Evolutionary conservation across 2,797 vertebrate species (phyloP).

Genomic region (Molossus alvarezi): DNA sequence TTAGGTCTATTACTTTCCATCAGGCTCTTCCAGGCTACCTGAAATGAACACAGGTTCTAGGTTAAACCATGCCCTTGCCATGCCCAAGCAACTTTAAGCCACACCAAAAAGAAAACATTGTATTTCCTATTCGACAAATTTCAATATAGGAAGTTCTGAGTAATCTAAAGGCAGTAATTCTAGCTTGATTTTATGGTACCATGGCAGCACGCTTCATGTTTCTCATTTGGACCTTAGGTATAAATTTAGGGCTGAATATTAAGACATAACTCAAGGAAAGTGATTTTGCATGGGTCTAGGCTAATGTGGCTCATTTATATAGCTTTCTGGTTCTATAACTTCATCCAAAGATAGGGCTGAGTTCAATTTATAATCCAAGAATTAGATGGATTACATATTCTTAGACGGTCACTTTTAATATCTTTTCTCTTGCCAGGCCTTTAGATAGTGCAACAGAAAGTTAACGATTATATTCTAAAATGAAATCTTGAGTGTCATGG

Average conservation of each 20-base stretch:
- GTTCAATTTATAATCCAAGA: conserved; percentile 62
- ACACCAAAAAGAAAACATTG: background rate
- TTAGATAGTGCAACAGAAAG: conserved; percentile 50
- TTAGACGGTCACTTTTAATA: conserved; percentile 64
- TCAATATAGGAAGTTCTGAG: background rate
- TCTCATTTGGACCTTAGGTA: conserved; percentile 57
- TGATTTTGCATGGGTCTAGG: conserved; percentile 17
- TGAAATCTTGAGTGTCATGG: conserved; percentile 52
- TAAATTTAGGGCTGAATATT: conserved; percentile 68
- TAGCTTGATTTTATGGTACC: conserved; percentile 44
- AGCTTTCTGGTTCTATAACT: conserved; percentile 72
- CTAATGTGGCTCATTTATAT: conserved; percentile 73
- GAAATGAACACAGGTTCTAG: conserved; percentile 26
- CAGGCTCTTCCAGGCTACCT: background rate
- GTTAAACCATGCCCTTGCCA: conserved; percentile 6
- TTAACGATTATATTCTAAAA: conserved; percentile 58
- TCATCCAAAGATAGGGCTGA: conserved; percentile 34
- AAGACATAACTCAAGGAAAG: conserved; percentile 73
- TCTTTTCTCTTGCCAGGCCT: conserved; percentile 50
- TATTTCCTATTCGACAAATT: conserved; percentile 41
- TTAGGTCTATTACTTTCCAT: background rate
- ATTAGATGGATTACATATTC: background rate
- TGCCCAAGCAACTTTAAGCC: background rate
- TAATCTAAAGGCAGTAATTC: conserved; percentile 55
- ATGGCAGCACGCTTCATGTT: conserved; percentile 45